Evolutionary conservation across 2,888 invertebrate species (phyloP).

Genomic region (Mythimna ferrago): DNA sequence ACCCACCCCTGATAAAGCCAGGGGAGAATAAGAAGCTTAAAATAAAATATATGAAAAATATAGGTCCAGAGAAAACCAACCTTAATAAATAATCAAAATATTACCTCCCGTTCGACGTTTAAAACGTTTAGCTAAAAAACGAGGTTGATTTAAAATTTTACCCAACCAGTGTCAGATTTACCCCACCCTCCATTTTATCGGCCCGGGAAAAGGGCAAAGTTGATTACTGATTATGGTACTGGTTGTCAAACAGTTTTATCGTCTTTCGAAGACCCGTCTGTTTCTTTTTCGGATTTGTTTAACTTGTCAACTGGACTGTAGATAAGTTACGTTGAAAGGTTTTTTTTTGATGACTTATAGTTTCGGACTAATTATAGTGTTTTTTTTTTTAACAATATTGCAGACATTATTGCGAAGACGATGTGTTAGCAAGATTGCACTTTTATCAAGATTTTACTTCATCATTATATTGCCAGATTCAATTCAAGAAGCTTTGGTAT

Average conservation of each 20-base stretch:
- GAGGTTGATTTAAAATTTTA: constrained; percentile 47
- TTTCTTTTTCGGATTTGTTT: constrained; percentile 8
- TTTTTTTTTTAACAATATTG: too few species aligned
- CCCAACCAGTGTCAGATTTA: constrained; percentile 49
- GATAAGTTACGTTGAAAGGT: neutral
- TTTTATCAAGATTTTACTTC: neutral
- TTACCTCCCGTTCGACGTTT: constrained; percentile 24
- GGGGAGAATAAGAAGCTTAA: constrained; percentile 12
- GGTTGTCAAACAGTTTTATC: constrained; percentile 59
- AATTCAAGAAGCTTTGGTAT: too few species aligned
- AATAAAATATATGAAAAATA: constrained; percentile 34
- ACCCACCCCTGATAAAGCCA: constrained; percentile 34
- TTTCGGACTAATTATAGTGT: too few species aligned
- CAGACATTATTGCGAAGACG: too few species aligned
- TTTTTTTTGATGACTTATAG: neutral
- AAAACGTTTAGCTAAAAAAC: constrained; percentile 32
- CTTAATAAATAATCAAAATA: constrained; percentile 45
- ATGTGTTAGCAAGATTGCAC: neutral
- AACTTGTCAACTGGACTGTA: constrained; percentile 1
- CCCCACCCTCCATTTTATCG: constrained; percentile 50
- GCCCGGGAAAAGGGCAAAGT: constrained; percentile 55
- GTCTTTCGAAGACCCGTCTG: constrained; percentile 16
- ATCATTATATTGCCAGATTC: neutral
- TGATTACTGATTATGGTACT: constrained; percentile 69
- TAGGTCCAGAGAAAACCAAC: constrained; percentile 14